Evolutionary conservation across 2,888 invertebrate genomes (phyloP), one percentile per base, ranked within the genome.

Genomic region (Agapetus fuscipes): DNA sequence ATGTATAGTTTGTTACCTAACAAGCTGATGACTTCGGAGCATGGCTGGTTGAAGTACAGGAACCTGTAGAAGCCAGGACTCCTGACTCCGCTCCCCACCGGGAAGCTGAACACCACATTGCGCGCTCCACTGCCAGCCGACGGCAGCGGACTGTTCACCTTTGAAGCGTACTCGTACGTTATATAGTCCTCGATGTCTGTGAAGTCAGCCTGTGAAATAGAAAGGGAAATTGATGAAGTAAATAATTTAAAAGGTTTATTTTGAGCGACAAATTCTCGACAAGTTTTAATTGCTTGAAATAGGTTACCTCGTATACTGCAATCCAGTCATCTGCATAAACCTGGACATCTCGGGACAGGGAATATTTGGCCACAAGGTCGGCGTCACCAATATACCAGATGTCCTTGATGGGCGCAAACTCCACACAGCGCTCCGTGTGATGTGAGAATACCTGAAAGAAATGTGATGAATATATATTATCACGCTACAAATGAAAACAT

Each of bases 281-380:
- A n/a, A n/a, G n/a, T n/a, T n/a, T n/a, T n/a, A n/a, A n/a, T n/a
- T n/a, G n/a, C n/a, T n/a, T n/a, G n/a, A n/a, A n/a, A n/a, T n/a
- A n/a, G n/a, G 63, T 61, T 56, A 83, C 83, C 61, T 79, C 78
- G 55, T 80, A 93, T 29, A 95, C 72, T 4, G 88, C 93, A 50
- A 95, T 85, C 91, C 93, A 94, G 57, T 95, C 94, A 55, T 78
- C 78, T 3, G 70, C 62, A 12, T 76, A 71, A 16, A 83, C 73
- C 41, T 66, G 63, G 1, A 74, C 69, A 49, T 77, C 73, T 1
- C 69, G 71, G 1, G 73, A 68, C 37, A 80, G 60, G 0, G 64
- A 66, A 48, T 65, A 66, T 48, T 66, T 64, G 10, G 72, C 72
- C 25, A 80, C 72, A 44, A 74, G 74, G 57, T 83, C 82, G 17